Percentiles rank a stretch among this genome's conserved stretches.
phyloP scores from a whole-genome alignment of 2,888 invertebrate genomes.

The Leptopilina syphax region DNA sequence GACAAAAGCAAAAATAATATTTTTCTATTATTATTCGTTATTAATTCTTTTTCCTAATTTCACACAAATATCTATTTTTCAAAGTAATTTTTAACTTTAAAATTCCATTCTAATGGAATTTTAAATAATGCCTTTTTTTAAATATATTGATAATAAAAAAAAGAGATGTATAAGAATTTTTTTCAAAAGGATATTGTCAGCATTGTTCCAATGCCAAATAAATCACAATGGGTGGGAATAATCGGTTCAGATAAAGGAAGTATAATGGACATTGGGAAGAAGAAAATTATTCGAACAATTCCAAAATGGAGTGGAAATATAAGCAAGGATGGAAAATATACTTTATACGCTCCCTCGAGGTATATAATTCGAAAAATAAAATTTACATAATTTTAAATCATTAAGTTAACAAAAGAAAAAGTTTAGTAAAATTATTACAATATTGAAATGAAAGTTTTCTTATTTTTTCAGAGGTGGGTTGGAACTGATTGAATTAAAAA shows the following conservation, averaged over 20 bases:
- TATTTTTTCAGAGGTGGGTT: slow-evolving; percentile 87
- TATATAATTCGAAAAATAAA: no score
- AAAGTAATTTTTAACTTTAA: background rate
- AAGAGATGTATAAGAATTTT: background rate
- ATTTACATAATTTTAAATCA: no score
- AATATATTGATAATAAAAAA: background rate
- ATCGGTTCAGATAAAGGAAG: slow-evolving; percentile 94
- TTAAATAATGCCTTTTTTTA: background rate
- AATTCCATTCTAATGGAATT: no score
- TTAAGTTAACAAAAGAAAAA: no score
- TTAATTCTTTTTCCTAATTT: no score
- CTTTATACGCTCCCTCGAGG: slow-evolving; percentile 93
- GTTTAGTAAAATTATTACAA: no score
- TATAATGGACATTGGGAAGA: slow-evolving; percentile 92
- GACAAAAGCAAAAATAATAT: no score
- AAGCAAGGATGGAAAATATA: slow-evolving; percentile 91
- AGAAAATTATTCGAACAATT: slow-evolving; percentile 91
- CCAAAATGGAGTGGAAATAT: slow-evolving; percentile 95
- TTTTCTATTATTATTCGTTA: no score
- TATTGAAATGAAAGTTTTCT: slow-evolving; percentile 55
- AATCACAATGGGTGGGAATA: slow-evolving; percentile 90
- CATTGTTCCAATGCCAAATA: slow-evolving; percentile 90
- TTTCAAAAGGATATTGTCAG: slow-evolving; percentile 83
- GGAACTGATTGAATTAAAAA: slow-evolving; percentile 93
- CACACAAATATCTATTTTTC: background rate